These are phyloP conservation scores for Nerophis ophidion DNA, from an alignment of 2,113 vertebrate species.

Conservation along the genomic window DNA sequence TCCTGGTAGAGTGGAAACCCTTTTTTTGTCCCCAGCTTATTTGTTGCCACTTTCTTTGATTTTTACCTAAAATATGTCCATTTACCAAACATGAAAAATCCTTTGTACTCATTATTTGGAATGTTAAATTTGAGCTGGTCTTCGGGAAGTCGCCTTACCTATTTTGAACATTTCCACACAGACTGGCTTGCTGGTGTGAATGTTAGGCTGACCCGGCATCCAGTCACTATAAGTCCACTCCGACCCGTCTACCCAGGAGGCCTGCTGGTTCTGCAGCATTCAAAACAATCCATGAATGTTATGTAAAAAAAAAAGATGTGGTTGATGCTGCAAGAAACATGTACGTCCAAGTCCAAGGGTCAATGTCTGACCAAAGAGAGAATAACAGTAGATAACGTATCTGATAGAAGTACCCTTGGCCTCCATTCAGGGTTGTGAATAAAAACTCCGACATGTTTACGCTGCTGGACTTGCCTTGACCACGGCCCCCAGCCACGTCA, in stretches of 20 bases:
- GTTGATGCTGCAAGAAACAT: slow-evolving; percentile 7
- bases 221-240: slow-evolving; percentile 63
- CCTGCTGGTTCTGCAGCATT: slow-evolving; percentile 52
- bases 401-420: slow-evolving; percentile 48
- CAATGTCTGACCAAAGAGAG: slow-evolving; percentile 44
- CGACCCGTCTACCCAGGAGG: slow-evolving; percentile 61
- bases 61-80: too few species aligned
- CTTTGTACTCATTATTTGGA: too few species aligned
- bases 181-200: slow-evolving; percentile 38
- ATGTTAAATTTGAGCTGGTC: too few species aligned
- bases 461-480: slow-evolving; percentile 47
- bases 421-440: slow-evolving; percentile 13
- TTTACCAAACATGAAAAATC: too few species aligned
- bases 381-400: slow-evolving; percentile 56
- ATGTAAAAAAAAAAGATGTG: neutral
- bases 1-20: too few species aligned
- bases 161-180: slow-evolving; percentile 66
- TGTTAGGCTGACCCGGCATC: slow-evolving; percentile 63
- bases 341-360: slow-evolving; percentile 30
- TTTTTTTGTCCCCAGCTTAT: too few species aligned
- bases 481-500: slow-evolving; percentile 66
- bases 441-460: neutral
- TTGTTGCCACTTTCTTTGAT: too few species aligned
- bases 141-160: slow-evolving; percentile 33
- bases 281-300: neutral